phyloP scores from a whole-genome alignment of 2,888 invertebrate species.

The Tridacna gigas region DNA sequence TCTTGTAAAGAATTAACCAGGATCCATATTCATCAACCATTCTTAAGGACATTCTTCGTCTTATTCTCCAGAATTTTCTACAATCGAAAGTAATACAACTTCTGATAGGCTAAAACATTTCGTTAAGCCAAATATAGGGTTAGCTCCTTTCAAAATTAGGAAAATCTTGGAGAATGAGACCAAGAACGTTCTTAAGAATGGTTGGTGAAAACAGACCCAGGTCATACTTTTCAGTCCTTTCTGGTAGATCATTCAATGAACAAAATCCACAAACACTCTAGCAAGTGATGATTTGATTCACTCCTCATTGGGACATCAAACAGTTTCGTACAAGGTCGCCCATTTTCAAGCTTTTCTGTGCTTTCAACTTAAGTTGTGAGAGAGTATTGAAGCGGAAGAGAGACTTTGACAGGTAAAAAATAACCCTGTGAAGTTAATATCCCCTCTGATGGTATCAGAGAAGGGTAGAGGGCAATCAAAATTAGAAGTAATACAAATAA shows the following conservation, averaged over 20 bases:
- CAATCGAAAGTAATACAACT: no score
- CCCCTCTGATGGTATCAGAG: conserved; percentile 36
- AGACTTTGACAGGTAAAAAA: conserved; percentile 48
- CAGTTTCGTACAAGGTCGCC: conserved; percentile 50
- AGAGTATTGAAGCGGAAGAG: conserved; percentile 56
- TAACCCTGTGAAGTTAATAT: conserved; percentile 46
- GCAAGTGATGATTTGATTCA: conserved; percentile 18
- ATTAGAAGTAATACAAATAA: conserved; percentile 60
- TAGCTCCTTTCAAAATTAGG: no score
- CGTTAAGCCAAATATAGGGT: no score
- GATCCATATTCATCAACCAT: no score
- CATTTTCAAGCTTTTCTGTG: conserved; percentile 51
- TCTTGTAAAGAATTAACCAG: no score
- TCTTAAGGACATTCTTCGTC: no score
- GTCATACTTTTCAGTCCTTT: no score
- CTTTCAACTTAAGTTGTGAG: conserved; percentile 33
- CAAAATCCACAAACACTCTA: not conserved
- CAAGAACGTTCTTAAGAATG: no score
- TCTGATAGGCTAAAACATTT: no score
- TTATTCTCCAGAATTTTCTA: no score
- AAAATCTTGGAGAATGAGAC: no score
- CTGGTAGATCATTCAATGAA: not conserved
- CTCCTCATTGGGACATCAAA: conserved; percentile 27
- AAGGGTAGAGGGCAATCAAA: conserved; percentile 48
- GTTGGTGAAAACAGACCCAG: no score